Percentiles rank a stretch among this genome's conserved stretches.
Evolutionary conservation across 2,113 vertebrate genomes (phyloP).

Genomic region (Epinephelus fuscoguttatus): DNA sequence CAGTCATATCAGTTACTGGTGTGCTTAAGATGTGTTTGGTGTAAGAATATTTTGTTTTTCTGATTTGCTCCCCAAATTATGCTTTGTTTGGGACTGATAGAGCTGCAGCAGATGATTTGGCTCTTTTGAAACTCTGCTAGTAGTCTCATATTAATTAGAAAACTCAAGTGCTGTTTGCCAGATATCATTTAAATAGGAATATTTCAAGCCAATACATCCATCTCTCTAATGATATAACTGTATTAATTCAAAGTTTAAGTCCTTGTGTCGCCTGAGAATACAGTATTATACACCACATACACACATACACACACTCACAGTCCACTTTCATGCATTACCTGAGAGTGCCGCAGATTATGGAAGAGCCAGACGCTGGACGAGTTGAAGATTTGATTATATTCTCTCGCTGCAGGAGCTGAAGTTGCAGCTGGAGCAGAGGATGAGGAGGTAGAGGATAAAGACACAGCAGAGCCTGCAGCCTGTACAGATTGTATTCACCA

Average conservation of each 20-base stretch:
- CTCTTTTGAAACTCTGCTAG: neutral
- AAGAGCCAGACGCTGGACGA: conserved; percentile 11
- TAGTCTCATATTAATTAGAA: neutral
- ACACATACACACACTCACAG: conserved; percentile 12
- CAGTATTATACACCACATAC: neutral
- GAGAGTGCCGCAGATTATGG: conserved; percentile 31
- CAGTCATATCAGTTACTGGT: neutral
- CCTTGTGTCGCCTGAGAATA: neutral
- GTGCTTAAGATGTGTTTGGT: neutral
- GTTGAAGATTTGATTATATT: conserved; percentile 22
- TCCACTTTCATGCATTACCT: conserved; percentile 57
- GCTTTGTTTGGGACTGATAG: neutral
- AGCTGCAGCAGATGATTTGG: neutral
- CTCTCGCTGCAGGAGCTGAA: conserved; percentile 52
- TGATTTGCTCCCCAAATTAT: neutral
- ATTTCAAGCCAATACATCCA: neutral
- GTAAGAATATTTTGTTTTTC: neutral
- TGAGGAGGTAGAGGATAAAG: conserved; percentile 58
- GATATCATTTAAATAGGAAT: neutral
- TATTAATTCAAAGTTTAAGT: neutral
- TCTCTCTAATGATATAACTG: neutral
- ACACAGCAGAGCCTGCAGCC: conserved; percentile 17
- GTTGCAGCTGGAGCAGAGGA: conserved; percentile 57
- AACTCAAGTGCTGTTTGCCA: neutral
- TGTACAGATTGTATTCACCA: conserved; percentile 9